Evolutionary conservation across 1,140 invertebrate genomes (phyloP).

Genomic region (Drosophila gunungcola): DNA sequence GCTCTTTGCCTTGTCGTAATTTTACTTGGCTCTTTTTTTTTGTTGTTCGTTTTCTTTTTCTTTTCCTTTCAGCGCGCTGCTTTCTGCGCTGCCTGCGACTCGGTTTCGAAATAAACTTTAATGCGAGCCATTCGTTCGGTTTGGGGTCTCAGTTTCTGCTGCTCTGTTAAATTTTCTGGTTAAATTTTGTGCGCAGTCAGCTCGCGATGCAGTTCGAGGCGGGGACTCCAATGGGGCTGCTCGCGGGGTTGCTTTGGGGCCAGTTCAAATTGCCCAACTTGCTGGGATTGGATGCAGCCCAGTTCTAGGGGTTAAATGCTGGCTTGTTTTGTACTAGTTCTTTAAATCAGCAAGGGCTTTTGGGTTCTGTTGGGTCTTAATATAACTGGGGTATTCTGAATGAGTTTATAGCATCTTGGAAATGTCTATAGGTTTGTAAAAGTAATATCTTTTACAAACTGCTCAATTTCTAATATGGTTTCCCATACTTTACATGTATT

Average conservation of each 20-base stretch:
- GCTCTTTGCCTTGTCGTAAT: conserved; percentile 74
- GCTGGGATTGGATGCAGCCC: conserved; percentile 6
- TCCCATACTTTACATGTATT: too few relatives aligned
- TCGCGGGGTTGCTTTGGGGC: conserved; percentile 9
- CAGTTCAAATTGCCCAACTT: not conserved
- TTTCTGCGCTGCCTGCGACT: conserved; percentile 61
- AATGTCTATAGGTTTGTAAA: too few relatives aligned
- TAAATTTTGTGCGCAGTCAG: conserved; percentile 75
- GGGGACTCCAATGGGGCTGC: conserved; percentile 20
- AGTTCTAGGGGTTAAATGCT: not conserved
- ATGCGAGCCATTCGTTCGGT: conserved; percentile 74
- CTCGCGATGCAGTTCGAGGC: conserved; percentile 53
- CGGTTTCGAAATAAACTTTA: conserved; percentile 80
- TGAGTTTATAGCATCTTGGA: not conserved
- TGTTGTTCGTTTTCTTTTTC: conserved; percentile 44
- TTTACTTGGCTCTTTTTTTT: conserved; percentile 75
- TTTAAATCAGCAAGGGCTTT: not conserved
- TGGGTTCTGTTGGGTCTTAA: not conserved
- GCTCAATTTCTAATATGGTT: too few relatives aligned
- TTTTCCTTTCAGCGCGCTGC: conserved; percentile 68
- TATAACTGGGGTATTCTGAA: not conserved
- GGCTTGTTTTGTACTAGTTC: not conserved
- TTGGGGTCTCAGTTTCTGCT: conserved; percentile 73
- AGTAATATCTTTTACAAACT: too few relatives aligned
- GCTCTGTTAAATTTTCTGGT: conserved; percentile 76